Evolutionary conservation across 2,888 invertebrate species (phyloP), one percentile per base, ranked within the genome.

Genomic region (Maniola hyperantus): DNA sequence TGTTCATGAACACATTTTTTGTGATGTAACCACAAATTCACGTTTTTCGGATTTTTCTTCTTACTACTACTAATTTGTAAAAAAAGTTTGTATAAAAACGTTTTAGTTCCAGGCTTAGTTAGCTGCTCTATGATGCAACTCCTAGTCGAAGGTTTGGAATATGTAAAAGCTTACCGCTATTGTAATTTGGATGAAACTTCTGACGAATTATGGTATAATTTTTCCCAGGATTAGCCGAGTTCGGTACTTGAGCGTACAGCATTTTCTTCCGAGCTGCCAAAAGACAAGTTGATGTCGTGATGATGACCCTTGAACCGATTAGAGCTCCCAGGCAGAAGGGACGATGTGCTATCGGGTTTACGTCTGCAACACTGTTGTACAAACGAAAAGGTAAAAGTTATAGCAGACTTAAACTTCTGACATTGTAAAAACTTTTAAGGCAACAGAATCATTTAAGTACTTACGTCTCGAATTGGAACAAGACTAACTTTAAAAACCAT

Each of bases 221-320:
- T 0, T 53, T 64, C 2, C 26, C 44, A 0, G 71, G 70, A 7
- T 55, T 53, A 1, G 55, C 60, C 2, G 76, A 72, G 7, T 33
- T 48, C 0, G 74, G 74, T n/a, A 72, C 59, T 10, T 61, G 70
- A 1, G 69, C 74, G 65, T 72, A 75, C 6, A 72, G 33, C 33
- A 36, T 50, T 5, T 67, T 61, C 0, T 50, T 34, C n/a, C 63
- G 60, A 0, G 71, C 74, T 6, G 67, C 46, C 8, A 55, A 55
- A n/a, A 72, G 13, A 36, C 76, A 76, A 0, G 74, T 72, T 33
- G 65, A 68, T 0, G 74, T 50, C 0, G 76, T 75, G 20, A 76
- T 62, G 2, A 76, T 65, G 6, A 68, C 66, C 6, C 59, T 70
- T 1, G 70, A 55, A 2, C 73, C 71, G 33, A 76, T 67, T 50